Conservation (phyloP, 2,113 vertebrate species). For the Benitochromis conjunctus region DNA sequence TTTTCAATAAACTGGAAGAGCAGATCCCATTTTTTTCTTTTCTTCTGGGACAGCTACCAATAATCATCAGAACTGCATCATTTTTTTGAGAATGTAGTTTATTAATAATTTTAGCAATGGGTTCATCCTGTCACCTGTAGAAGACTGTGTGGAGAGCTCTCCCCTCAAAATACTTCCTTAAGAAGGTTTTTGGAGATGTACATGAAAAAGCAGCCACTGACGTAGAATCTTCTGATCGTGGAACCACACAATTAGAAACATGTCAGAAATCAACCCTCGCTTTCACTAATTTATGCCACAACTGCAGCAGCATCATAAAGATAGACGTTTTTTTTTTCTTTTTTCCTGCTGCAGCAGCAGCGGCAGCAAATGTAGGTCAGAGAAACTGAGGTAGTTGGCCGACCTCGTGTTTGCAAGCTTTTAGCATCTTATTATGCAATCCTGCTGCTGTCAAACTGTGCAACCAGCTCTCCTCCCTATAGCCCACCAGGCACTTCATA, state of each 20-base stretch:
- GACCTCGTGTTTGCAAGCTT: background rate
- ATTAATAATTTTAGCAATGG: background rate
- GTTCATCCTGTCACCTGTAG: background rate
- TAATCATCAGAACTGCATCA: background rate
- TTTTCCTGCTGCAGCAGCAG: background rate
- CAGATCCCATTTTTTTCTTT: background rate
- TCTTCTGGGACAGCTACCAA: background rate
- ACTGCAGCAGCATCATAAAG: background rate
- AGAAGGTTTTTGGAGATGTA: background rate
- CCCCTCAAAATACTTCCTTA: background rate
- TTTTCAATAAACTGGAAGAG: background rate
- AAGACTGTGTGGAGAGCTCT: background rate
- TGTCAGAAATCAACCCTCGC: background rate
- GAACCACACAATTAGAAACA: background rate
- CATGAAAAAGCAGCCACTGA: background rate
- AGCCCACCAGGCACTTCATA: background rate
- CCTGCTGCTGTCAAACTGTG: background rate
- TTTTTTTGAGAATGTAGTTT: background rate
- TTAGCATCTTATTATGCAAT: background rate
- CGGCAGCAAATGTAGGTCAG: constrained; percentile 6
- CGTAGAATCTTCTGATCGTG: background rate
- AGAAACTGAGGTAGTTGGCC: background rate
- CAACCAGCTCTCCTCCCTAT: background rate
- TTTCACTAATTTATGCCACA: background rate
- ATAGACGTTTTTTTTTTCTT: background rate